Evolutionary conservation across 2,113 vertebrate species (phyloP).

Genomic region (Arenaria interpres): DNA sequence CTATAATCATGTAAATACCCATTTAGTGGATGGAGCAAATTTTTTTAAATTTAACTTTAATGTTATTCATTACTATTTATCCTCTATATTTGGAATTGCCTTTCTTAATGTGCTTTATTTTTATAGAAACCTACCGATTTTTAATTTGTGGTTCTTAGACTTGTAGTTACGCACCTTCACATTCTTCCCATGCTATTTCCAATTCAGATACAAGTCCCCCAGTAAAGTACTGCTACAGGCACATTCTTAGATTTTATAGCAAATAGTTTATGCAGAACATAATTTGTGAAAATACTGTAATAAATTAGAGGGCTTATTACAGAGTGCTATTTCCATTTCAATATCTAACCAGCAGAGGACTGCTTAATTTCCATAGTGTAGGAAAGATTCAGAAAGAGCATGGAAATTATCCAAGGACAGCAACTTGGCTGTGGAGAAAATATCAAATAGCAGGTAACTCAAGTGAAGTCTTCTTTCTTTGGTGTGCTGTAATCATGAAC

Average conservation of each 20-base stretch:
- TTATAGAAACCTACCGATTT: neutral
- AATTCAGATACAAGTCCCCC: neutral
- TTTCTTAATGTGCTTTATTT: neutral
- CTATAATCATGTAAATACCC: constrained; percentile 44
- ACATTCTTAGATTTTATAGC: neutral
- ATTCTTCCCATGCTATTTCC: neutral
- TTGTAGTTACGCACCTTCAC: neutral
- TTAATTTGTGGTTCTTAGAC: neutral
- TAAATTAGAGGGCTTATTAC: neutral
- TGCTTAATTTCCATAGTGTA: neutral
- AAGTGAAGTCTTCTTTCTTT: neutral
- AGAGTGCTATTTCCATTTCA: neutral
- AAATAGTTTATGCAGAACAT: neutral
- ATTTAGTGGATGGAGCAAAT: neutral
- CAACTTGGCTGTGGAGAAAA: neutral
- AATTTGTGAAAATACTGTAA: constrained; percentile 17
- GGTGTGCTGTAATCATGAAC: neutral
- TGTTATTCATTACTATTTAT: constrained; percentile 48
- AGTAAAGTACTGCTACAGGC: neutral
- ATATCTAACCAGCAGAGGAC: neutral
- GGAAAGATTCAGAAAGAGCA: neutral
- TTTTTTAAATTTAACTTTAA: constrained; percentile 7
- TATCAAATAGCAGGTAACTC: neutral
- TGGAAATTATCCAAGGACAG: neutral
- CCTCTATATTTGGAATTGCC: neutral